These are phyloP conservation scores for Diarsia mendica DNA, from an alignment of 2,888 invertebrate genomes.

Conservation along the genomic window DNA sequence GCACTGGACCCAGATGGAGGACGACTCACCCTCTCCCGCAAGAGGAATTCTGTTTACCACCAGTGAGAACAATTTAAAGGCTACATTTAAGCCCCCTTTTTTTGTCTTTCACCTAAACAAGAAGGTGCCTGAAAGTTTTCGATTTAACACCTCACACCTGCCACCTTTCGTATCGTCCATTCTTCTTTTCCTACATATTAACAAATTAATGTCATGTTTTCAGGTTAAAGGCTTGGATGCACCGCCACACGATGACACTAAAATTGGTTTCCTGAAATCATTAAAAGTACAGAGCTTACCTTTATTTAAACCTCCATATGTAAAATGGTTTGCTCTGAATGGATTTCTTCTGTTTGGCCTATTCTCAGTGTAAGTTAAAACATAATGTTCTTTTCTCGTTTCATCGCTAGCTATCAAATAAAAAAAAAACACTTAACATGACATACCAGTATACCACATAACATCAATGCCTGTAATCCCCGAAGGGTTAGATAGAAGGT, in stretches of 20 bases:
- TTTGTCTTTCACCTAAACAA: background rate
- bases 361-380: conserved; percentile 91
- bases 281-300: conserved; percentile 89
- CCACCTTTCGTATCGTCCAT: background rate
- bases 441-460: no score
- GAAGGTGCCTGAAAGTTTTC: background rate
- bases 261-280: conserved; percentile 77
- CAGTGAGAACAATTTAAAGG: background rate
- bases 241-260: conserved; percentile 65
- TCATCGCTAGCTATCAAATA: background rate
- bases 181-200: background rate
- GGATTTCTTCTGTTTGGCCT: conserved; percentile 91
- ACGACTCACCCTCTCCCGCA: background rate
- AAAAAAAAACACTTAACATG: no score
- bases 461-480: no score
- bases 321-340: conserved; percentile 89
- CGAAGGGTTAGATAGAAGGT: no score
- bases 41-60: background rate
- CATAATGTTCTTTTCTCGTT: background rate
- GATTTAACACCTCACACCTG: background rate
- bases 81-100: background rate
- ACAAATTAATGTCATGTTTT: conserved; percentile 49
- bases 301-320: conserved; percentile 88
- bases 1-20: background rate
- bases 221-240: conserved; percentile 79